Evolutionary conservation across 2,113 vertebrate genomes (phyloP).

Genomic region (Ranitomeya imitator): DNA sequence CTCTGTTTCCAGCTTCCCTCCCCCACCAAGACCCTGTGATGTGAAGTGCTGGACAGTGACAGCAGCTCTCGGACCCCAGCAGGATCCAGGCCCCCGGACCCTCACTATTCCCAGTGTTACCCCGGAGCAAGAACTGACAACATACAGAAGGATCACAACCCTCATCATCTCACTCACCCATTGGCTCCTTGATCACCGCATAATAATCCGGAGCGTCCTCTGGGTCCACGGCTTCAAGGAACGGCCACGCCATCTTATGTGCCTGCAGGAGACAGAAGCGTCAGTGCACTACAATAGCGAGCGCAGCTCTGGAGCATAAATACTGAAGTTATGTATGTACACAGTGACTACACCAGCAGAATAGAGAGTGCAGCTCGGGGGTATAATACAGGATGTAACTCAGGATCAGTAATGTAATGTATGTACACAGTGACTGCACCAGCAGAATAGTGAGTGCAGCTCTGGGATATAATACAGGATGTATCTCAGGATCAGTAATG

Average conservation of each 20-base stretch:
- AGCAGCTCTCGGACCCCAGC: background rate
- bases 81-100: background rate
- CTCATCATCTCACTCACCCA: constrained; percentile 79
- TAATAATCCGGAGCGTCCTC: constrained; percentile 98
- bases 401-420: background rate
- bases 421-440: too few species aligned
- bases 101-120: background rate
- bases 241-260: constrained; percentile 99
- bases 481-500: too few species aligned
- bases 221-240: constrained; percentile 94
- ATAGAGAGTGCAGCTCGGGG: too few species aligned
- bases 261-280: constrained; percentile 72
- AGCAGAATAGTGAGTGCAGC: too few species aligned
- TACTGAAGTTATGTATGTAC: background rate
- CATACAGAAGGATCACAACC: background rate
- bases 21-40: constrained; percentile 3
- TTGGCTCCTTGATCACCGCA: constrained; percentile 96
- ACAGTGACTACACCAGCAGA: too few species aligned
- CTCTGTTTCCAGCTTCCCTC: constrained; percentile 5
- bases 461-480: too few species aligned
- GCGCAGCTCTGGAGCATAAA: background rate
- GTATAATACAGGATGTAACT: too few species aligned
- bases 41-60: constrained; percentile 15
- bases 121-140: too few species aligned
- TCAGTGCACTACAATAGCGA: background rate